Evolutionary conservation across 2,113 vertebrate genomes (phyloP).

Genomic region (Caretta caretta): DNA sequence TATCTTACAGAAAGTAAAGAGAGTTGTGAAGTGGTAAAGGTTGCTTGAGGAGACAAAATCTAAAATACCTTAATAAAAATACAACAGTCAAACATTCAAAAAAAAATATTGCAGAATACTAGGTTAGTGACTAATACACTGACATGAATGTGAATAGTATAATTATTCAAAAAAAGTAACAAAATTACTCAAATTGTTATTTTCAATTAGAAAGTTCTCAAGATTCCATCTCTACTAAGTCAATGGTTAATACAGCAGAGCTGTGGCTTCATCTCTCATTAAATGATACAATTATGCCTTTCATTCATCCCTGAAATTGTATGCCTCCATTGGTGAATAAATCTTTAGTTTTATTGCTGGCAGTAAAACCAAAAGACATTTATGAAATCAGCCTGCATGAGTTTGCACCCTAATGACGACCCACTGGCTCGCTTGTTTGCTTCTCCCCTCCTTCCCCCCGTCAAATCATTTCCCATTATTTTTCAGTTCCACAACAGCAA

Average conservation of each 20-base stretch:
- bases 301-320: conserved; percentile 55
- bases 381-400: conserved; percentile 17
- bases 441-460: background rate
- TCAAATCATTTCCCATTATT: background rate
- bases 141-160: background rate
- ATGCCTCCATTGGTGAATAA: conserved; percentile 1
- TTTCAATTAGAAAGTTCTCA: background rate
- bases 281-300: conserved; percentile 41
- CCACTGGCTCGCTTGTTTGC: background rate
- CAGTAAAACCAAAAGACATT: conserved; percentile 44
- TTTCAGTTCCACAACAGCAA: background rate
- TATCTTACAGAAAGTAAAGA: background rate
- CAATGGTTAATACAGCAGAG: background rate
- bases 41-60: background rate
- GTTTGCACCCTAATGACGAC: background rate
- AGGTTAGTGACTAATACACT: background rate
- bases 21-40: background rate
- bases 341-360: conserved; percentile 42
- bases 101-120: background rate
- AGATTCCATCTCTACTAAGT: conserved; percentile 22
- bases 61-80: background rate
- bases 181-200: background rate
- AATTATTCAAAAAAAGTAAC: background rate
- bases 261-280: conserved; percentile 31
- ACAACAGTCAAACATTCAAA: background rate